Percentiles rank a stretch among this genome's conserved stretches.
Evolutionary conservation across 2,113 vertebrate genomes (phyloP).

Genomic region (Oceanodroma tethys): DNA sequence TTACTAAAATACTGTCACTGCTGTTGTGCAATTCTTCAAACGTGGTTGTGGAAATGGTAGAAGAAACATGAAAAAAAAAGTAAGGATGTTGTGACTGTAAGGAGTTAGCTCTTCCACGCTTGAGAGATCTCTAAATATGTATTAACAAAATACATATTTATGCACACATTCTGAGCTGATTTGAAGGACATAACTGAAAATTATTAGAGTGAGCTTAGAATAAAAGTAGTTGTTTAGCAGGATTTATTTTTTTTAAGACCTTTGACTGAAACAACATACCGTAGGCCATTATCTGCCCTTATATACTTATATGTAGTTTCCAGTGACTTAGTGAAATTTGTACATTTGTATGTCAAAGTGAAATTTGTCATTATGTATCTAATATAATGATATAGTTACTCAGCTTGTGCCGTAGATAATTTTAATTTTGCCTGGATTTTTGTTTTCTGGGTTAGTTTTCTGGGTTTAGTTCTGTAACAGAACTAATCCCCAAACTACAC

Average conservation of each 20-base stretch:
- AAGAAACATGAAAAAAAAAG: neutral
- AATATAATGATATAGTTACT: neutral
- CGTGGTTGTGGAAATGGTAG: neutral
- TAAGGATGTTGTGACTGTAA: neutral
- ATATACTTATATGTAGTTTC: neutral
- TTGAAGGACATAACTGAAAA: neutral
- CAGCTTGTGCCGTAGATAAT: neutral
- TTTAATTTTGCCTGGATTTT: neutral
- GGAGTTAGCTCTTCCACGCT: neutral
- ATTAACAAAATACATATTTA: neutral
- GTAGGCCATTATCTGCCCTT: neutral
- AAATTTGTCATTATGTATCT: neutral
- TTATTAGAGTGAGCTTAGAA: neutral
- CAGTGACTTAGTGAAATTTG: neutral
- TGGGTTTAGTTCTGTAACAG: neutral
- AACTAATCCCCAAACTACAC: neutral
- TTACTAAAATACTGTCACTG: neutral
- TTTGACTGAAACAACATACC: neutral
- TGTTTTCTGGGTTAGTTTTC: neutral
- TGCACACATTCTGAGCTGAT: neutral
- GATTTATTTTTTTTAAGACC: neutral
- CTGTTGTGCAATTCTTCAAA: neutral
- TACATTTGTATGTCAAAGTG: neutral
- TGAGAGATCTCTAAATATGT: neutral
- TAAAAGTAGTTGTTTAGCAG: neutral